Conservation (phyloP, 2,797 vertebrate genomes). For the Valencia hispanica region DNA sequence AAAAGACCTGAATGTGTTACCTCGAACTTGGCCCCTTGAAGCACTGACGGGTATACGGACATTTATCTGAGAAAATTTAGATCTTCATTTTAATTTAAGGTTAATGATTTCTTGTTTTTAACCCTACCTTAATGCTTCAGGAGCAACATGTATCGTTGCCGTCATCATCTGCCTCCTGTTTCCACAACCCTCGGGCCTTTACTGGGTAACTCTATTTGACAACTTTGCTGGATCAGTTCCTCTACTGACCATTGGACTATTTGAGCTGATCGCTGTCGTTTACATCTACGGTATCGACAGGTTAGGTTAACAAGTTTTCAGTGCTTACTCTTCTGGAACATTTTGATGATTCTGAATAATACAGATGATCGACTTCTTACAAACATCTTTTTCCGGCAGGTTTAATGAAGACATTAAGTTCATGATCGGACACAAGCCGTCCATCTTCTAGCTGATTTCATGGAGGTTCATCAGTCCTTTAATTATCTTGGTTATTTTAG, state of each 20-base stretch:
- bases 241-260: constrained; percentile 88
- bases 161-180: constrained; percentile 89
- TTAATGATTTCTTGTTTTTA: constrained; percentile 29
- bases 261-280: constrained; percentile 88
- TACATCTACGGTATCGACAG: constrained; percentile 88
- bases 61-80: not conserved
- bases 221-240: constrained; percentile 91
- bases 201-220: constrained; percentile 94
- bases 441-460: constrained; percentile 88
- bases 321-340: not conserved
- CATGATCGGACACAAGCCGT: constrained; percentile 89
- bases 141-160: constrained; percentile 79
- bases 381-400: constrained; percentile 64
- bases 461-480: constrained; percentile 89
- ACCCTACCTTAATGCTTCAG: constrained; percentile 68
- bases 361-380: not conserved
- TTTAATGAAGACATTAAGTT: constrained; percentile 90
- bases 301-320: constrained; percentile 23
- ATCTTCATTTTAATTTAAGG: not conserved
- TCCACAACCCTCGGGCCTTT: constrained; percentile 88
- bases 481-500: constrained; percentile 87
- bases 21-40: constrained; percentile 88
- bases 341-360: not conserved
- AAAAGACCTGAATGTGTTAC: constrained; percentile 84
- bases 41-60: constrained; percentile 82